These are phyloP conservation scores for Takifugu rubripes DNA, from an alignment of 2,797 vertebrate species.

Conservation along the genomic window DNA sequence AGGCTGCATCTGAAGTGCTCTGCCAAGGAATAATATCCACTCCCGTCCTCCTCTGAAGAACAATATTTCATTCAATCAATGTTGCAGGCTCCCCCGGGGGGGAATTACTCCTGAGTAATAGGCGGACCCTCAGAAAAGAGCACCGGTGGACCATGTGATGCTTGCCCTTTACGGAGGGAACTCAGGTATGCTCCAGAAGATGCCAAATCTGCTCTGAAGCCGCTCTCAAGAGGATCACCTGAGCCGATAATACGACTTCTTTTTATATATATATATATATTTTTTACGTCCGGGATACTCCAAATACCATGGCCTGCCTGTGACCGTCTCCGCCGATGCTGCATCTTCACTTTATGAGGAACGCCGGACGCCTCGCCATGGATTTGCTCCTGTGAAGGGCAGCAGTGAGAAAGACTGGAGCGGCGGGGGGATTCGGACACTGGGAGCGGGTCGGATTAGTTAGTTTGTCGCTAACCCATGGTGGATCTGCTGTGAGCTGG, in stretches of 20 bases:
- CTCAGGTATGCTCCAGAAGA: conserved; percentile 61
- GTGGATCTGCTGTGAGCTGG: conserved; percentile 70
- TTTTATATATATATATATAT: not conserved
- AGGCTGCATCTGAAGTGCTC: conserved; percentile 51
- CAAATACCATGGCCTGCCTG: conserved; percentile 45
- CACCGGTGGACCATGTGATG: conserved; percentile 66
- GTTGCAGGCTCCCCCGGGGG: conserved; percentile 36
- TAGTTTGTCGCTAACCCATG: conserved; percentile 63
- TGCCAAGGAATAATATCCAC: conserved; percentile 55
- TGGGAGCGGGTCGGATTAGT: conserved; percentile 52
- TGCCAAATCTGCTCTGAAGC: conserved; percentile 61
- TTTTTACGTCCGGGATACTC: conserved; percentile 25
- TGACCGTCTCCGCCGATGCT: conserved; percentile 43
- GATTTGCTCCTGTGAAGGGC: conserved; percentile 46
- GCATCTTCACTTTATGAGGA: conserved; percentile 60
- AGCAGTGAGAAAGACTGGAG: conserved; percentile 49
- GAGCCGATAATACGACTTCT: conserved; percentile 29
- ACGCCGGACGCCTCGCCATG: conserved; percentile 52
- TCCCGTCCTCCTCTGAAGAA: conserved; percentile 62
- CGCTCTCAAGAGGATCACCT: conserved; percentile 41
- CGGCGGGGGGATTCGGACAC: conserved; percentile 32
- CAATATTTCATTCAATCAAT: conserved; percentile 59
- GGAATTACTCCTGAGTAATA: conserved; percentile 53
- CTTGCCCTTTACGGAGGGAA: conserved; percentile 66
- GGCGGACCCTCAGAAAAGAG: conserved; percentile 57